These are phyloP conservation scores for Chrysomallon squamiferum DNA, from an alignment of 1,140 invertebrate species.

Conservation along the genomic window DNA sequence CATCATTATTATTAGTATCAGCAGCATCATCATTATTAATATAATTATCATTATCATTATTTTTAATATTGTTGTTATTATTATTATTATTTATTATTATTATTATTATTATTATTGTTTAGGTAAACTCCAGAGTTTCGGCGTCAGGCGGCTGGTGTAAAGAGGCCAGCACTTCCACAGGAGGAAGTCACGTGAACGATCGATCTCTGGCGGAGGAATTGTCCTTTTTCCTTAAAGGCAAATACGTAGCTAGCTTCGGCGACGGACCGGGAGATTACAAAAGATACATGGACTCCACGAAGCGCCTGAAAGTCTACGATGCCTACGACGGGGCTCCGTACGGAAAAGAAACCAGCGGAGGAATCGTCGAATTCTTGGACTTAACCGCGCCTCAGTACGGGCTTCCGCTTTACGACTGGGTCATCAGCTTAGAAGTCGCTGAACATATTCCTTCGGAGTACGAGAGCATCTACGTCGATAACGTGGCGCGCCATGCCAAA, in stretches of 20 bases:
- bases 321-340: slow-evolving; percentile 27
- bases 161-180: background rate
- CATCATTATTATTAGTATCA: too few species aligned
- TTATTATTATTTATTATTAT: too few species aligned
- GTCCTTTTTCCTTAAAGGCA: slow-evolving; percentile 14
- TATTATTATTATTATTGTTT: too few species aligned
- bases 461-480: slow-evolving; percentile 19
- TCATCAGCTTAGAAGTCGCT: slow-evolving; percentile 26
- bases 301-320: slow-evolving; percentile 11
- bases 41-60: too few species aligned
- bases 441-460: slow-evolving; percentile 23
- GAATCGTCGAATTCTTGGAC: slow-evolving; percentile 20
- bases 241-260: slow-evolving; percentile 21
- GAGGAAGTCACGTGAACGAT: background rate
- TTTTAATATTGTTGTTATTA: too few species aligned
- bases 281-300: slow-evolving; percentile 1
- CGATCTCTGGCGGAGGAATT: background rate
- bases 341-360: slow-evolving; percentile 17
- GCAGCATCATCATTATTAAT: too few species aligned
- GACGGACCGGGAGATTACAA: slow-evolving; percentile 25
- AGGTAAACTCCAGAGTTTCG: background rate
- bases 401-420: slow-evolving; percentile 27
- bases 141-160: slow-evolving; percentile 5
- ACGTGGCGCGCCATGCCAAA: slow-evolving; percentile 21
- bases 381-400: slow-evolving; percentile 25